Conservation (phyloP, 92 coral and sea anemone species). For the Zoanthus sociatus region DNA sequence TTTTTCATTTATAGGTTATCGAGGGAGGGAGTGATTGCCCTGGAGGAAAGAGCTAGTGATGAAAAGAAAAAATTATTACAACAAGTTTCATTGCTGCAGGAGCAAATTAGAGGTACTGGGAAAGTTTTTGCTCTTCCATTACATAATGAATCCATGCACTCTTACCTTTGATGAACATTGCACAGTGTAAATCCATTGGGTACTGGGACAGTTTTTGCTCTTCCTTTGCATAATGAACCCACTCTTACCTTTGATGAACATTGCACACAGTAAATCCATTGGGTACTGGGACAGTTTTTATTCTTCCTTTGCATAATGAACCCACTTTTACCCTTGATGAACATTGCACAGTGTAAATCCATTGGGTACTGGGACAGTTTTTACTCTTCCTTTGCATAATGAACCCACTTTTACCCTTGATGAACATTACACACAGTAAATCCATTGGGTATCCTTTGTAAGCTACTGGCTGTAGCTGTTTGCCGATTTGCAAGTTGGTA, state of each 20-base stretch:
- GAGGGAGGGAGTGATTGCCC: conserved; percentile 53
- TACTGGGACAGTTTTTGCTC: neutral
- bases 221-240: neutral
- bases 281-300: neutral
- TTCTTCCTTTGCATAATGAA: neutral
- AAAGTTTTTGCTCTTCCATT: neutral
- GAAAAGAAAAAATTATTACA: conserved; percentile 63
- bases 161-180: neutral
- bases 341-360: neutral
- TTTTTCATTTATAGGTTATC: neutral
- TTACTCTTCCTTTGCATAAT: neutral
- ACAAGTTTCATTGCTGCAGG: conserved; percentile 61
- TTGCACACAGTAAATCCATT: neutral
- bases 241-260: neutral
- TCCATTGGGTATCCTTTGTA: neutral
- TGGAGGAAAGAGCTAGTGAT: conserved; percentile 63
- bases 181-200: too few relatives aligned
- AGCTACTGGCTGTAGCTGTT: too few relatives aligned
- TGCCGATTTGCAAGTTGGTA: too few relatives aligned
- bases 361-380: neutral
- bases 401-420: neutral
- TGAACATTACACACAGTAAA: neutral
- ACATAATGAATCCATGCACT: neutral
- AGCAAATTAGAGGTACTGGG: conserved; percentile 67
- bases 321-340: neutral